A percentile compares a stretch with the other conserved stretches of the same genome.
These are phyloP conservation scores for Rhea pennata DNA, from an alignment of 2,113 vertebrate genomes.

Conservation along the genomic window DNA sequence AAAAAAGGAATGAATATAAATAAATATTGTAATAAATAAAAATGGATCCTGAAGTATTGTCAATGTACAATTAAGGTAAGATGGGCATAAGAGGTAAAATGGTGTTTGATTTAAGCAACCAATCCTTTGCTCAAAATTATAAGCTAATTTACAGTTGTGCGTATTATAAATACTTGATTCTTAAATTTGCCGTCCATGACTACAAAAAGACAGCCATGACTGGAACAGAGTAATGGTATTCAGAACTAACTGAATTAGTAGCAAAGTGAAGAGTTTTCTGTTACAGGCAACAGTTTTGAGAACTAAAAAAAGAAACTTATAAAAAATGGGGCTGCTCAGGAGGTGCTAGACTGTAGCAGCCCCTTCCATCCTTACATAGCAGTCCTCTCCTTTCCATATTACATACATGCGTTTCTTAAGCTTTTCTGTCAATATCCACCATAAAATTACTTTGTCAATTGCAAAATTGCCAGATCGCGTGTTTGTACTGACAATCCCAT, in stretches of 20 bases:
- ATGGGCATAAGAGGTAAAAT: background rate
- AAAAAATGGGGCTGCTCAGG: background rate
- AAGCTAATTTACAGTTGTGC: background rate
- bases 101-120: background rate
- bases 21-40: background rate
- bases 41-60: background rate
- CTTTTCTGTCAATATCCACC: background rate
- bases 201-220: background rate
- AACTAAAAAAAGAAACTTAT: background rate
- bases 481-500: background rate
- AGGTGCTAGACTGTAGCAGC: too few relatives aligned
- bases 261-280: background rate
- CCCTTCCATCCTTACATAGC: background rate
- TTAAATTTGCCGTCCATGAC: background rate
- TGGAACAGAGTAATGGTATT: background rate
- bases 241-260: background rate
- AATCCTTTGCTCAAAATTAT: background rate
- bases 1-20: too few relatives aligned
- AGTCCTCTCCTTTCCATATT: background rate
- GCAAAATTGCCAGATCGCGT: background rate
- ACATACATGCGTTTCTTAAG: background rate
- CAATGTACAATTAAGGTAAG: background rate
- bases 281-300: background rate
- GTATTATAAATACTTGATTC: background rate
- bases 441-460: background rate